Evolutionary conservation across 2,113 vertebrate species (phyloP).

Genomic region (Kryptolebias marmoratus): DNA sequence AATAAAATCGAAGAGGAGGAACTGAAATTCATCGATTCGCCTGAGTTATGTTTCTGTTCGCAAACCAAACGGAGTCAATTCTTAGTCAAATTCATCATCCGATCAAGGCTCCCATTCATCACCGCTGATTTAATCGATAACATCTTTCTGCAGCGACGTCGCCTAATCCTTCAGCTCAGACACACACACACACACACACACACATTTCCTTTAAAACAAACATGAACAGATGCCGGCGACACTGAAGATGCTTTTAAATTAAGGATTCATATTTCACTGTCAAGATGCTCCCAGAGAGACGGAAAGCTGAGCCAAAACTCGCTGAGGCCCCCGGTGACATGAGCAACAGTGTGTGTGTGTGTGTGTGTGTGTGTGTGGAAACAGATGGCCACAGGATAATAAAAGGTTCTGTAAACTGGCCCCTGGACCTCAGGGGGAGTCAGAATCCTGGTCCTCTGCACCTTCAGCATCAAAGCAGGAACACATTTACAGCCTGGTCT

Average conservation of each 20-base stretch:
- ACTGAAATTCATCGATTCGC: not conserved
- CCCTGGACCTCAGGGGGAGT: constrained; percentile 23
- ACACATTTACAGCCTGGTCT: not conserved
- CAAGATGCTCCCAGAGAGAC: constrained; percentile 23
- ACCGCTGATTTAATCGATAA: not conserved
- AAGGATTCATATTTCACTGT: constrained; percentile 47
- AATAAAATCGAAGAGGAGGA: not conserved
- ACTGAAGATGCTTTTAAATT: constrained; percentile 30
- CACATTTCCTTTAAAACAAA: not conserved
- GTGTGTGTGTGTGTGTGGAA: constrained; percentile 26
- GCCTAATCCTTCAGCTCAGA: too few relatives aligned
- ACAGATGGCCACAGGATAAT: constrained; percentile 58
- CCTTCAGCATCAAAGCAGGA: constrained; percentile 9
- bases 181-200: too few relatives aligned
- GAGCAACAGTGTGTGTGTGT: constrained; percentile 3
- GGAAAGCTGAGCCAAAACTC: constrained; percentile 28
- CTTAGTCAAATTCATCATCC: not conserved
- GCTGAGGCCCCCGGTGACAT: constrained; percentile 35
- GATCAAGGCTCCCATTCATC: not conserved
- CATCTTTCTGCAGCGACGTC: not conserved
- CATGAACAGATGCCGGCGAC: constrained; percentile 14
- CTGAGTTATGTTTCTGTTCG: not conserved
- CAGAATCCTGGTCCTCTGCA: constrained; percentile 6
- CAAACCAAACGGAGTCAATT: not conserved
- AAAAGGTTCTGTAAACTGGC: constrained; percentile 39